phyloP scores from a whole-genome alignment of 2,113 vertebrate species.

The Pyrgilauda ruficollis region DNA sequence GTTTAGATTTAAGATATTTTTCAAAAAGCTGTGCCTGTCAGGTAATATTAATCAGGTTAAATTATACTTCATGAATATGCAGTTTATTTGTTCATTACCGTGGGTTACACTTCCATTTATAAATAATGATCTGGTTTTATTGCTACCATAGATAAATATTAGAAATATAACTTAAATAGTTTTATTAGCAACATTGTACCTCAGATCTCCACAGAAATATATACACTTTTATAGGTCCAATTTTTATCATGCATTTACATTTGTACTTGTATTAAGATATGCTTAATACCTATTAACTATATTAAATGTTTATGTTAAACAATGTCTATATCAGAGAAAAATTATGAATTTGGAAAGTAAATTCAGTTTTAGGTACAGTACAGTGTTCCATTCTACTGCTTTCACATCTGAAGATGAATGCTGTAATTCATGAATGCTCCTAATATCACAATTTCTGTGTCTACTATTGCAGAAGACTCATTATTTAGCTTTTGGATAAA shows the following conservation, averaged over 20 bases:
- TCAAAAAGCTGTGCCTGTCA: neutral
- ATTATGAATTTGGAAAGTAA: neutral
- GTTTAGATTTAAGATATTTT: neutral
- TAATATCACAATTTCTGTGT: neutral
- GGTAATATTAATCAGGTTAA: slow-evolving; percentile 44
- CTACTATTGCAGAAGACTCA: neutral
- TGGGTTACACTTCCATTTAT: neutral
- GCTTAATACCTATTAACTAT: neutral
- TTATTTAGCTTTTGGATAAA: neutral
- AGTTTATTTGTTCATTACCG: slow-evolving; percentile 25
- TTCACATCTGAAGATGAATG: neutral
- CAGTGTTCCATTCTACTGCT: neutral
- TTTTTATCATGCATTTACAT: neutral
- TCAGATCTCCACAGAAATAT: neutral
- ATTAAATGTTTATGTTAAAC: neutral
- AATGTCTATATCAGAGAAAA: neutral
- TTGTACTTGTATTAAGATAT: neutral
- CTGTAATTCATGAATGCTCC: neutral
- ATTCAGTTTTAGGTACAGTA: neutral
- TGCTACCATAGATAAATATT: neutral
- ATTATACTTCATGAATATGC: slow-evolving; percentile 41
- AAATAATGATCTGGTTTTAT: neutral
- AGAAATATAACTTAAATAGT: neutral
- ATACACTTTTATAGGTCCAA: neutral
- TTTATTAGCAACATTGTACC: neutral